A percentile compares a stretch with the other conserved stretches of the same genome.
Conservation (phyloP, 1,140 invertebrate species). For the Epicauta chinensis region DNA sequence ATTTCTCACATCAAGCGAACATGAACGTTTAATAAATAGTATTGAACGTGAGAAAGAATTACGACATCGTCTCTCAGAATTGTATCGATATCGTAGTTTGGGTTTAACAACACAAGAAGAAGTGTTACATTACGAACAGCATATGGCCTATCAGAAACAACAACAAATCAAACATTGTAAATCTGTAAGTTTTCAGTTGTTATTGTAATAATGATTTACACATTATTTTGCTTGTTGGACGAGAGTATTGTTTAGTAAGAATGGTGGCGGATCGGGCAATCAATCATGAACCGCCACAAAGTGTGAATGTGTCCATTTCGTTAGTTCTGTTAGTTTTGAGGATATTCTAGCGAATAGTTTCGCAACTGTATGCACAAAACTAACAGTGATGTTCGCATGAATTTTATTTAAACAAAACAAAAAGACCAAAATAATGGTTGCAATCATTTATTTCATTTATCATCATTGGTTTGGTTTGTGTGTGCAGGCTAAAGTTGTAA, state of each 20-base stretch:
- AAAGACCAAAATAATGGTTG: too few relatives aligned
- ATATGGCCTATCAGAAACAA: slow-evolving; percentile 49
- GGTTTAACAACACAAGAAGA: slow-evolving; percentile 75
- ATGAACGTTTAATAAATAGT: slow-evolving; percentile 69
- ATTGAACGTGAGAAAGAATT: slow-evolving; percentile 79
- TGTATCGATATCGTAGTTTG: slow-evolving; percentile 73
- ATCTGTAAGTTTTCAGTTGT: slow-evolving; percentile 59
- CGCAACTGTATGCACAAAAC: slow-evolving; percentile 26
- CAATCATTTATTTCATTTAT: slow-evolving; percentile 6
- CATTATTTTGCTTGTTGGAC: too few relatives aligned
- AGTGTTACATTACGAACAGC: slow-evolving; percentile 76
- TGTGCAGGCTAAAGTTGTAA: slow-evolving; percentile 33
- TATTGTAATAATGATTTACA: too few relatives aligned
- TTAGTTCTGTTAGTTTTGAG: background rate
- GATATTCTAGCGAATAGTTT: background rate
- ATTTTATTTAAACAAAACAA: background rate
- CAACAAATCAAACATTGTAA: slow-evolving; percentile 46
- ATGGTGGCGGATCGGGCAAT: too few relatives aligned
- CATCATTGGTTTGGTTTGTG: slow-evolving; percentile 29
- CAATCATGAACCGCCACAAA: too few relatives aligned
- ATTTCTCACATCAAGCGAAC: slow-evolving; percentile 78
- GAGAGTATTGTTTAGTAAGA: too few relatives aligned
- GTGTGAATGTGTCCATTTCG: too few relatives aligned
- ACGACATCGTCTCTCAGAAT: slow-evolving; percentile 71
- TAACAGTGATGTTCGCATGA: slow-evolving; percentile 26